A percentile compares a stretch with the other conserved stretches of the same genome.
These are phyloP conservation scores for Urophycis tenuis DNA, from an alignment of 2,797 vertebrate genomes.

Conservation along the genomic window DNA sequence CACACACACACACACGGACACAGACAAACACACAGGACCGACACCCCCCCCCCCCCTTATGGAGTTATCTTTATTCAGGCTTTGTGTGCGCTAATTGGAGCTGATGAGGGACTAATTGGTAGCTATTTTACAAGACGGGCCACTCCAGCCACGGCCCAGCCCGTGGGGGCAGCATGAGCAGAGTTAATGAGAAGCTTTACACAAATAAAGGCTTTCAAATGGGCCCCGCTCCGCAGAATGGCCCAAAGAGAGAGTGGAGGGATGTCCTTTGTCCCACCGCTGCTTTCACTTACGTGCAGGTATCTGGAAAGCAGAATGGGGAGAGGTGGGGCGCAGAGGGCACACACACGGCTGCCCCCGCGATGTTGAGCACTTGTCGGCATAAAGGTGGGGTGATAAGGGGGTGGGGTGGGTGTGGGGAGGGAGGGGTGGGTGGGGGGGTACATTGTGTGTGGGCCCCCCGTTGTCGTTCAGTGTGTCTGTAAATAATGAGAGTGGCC, in stretches of 20 bases:
- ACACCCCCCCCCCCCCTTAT: slow-evolving; percentile 70
- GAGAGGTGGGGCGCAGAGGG: slow-evolving; percentile 46
- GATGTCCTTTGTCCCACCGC: slow-evolving; percentile 62
- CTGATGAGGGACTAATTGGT: slow-evolving; percentile 99
- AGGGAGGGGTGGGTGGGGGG: neutral
- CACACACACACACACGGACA: slow-evolving; percentile 18
- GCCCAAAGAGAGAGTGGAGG: slow-evolving; percentile 73
- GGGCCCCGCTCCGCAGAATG: slow-evolving; percentile 63
- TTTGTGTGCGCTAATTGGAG: slow-evolving; percentile 99
- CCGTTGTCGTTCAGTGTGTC: slow-evolving; percentile 68
- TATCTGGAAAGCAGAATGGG: slow-evolving; percentile 69
- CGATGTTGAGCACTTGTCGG: slow-evolving; percentile 70
- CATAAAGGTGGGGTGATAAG: slow-evolving; percentile 60
- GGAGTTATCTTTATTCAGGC: slow-evolving; percentile 94
- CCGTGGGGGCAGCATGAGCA: slow-evolving; percentile 81
- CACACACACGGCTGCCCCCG: slow-evolving; percentile 56
- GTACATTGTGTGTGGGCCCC: slow-evolving; percentile 68
- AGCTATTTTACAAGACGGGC: slow-evolving; percentile 80
- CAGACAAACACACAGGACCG: slow-evolving; percentile 20
- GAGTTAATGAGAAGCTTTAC: slow-evolving; percentile 96
- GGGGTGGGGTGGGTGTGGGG: neutral
- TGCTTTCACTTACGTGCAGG: slow-evolving; percentile 73
- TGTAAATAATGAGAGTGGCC: slow-evolving; percentile 72
- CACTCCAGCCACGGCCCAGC: slow-evolving; percentile 73
- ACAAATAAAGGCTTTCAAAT: slow-evolving; percentile 75